Conservation (phyloP, 2,113 vertebrate species). For the Protobothrops flavoviridis region DNA sequence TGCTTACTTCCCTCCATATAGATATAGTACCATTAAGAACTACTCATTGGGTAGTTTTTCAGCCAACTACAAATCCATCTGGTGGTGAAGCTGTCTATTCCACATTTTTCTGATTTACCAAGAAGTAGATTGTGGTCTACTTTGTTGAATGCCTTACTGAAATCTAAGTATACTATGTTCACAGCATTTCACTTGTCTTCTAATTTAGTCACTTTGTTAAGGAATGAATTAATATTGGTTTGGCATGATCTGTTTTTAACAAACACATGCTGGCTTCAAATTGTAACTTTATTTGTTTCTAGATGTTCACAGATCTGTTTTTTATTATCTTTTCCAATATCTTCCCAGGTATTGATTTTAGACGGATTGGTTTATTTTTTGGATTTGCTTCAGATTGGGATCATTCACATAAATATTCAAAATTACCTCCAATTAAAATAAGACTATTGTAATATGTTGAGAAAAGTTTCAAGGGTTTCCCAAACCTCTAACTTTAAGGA, state of each 20-base stretch:
- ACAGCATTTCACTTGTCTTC: not conserved
- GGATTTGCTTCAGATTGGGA: not conserved
- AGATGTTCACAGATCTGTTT: not conserved
- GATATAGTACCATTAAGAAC: not conserved
- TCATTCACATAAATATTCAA: not conserved
- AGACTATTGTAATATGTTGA: not conserved
- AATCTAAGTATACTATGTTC: not conserved
- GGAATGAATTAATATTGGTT: not conserved
- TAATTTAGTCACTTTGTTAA: not conserved
- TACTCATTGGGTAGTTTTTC: not conserved
- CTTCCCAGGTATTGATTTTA: not conserved
- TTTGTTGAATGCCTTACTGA: not conserved
- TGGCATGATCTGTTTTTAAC: not conserved
- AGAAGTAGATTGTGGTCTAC: not conserved
- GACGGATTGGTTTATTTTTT: not conserved
- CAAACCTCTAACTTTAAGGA: not conserved
- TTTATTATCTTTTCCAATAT: not conserved
- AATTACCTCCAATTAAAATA: not conserved
- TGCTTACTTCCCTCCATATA: not conserved
- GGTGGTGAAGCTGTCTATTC: not conserved
- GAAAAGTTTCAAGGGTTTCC: not conserved
- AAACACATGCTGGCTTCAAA: not conserved
- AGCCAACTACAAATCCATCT: not conserved
- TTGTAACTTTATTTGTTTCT: not conserved
- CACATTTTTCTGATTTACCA: not conserved